These are phyloP conservation scores for Chloebia gouldiae DNA, from an alignment of 2,113 vertebrate species.

Conservation along the genomic window DNA sequence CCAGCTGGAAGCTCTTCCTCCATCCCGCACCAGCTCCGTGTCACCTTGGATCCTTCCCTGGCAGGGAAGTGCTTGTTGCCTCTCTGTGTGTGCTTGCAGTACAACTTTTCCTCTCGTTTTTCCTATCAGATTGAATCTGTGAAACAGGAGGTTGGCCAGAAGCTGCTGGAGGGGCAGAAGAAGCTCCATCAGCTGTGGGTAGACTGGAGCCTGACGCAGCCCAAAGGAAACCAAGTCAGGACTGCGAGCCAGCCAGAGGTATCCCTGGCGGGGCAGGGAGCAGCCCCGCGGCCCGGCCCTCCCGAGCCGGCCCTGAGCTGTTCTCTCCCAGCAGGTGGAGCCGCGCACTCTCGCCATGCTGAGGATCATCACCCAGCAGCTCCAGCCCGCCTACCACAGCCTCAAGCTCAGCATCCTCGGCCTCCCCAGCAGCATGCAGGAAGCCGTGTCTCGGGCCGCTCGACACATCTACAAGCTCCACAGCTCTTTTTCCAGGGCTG, in stretches of 20 bases:
- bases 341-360: constrained; percentile 77
- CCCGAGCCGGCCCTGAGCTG: not conserved
- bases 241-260: constrained; percentile 59
- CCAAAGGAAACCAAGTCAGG: constrained; percentile 29
- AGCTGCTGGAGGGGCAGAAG: constrained; percentile 79
- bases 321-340: constrained; percentile 65
- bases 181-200: constrained; percentile 85
- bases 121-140: constrained; percentile 67
- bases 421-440: constrained; percentile 82
- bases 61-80: not conserved
- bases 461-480: constrained; percentile 81
- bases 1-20: not conserved
- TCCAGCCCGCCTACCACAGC: constrained; percentile 70
- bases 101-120: not conserved
- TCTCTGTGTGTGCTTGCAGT: not conserved
- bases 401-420: constrained; percentile 85
- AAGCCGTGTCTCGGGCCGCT: constrained; percentile 75
- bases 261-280: accelerated
- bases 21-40: not conserved
- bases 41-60: constrained; percentile 1
- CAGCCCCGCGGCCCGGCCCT: not conserved
- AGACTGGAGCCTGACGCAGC: constrained; percentile 80
- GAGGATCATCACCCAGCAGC: constrained; percentile 77
- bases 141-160: constrained; percentile 76
- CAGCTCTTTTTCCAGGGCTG: constrained; percentile 71